Evolutionary conservation across 2,888 invertebrate species (phyloP), one percentile per base, ranked within the genome.

Genomic region (Drosophila mercatorum): DNA sequence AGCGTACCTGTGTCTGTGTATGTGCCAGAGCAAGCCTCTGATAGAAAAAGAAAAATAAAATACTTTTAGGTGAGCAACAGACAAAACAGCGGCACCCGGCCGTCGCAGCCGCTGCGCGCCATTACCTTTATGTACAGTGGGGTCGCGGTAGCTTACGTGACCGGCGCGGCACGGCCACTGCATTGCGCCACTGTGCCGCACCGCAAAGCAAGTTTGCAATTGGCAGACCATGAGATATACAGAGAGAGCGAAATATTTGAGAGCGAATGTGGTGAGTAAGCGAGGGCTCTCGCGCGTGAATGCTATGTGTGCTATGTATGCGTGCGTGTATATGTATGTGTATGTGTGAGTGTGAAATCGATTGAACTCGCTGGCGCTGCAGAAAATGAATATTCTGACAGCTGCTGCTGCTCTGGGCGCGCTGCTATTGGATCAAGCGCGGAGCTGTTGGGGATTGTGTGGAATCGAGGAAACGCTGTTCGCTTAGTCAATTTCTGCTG

Each of bases 121-220:
- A 61, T 67, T 66, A 75, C 66, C 77, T 28, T 65, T 47, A 38
- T 43, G 75, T 57, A 80, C 80, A 76, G 77, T 80, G 83, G 72
- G 64, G 66, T 69, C 73, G 64, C 43, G 49, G 43, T 61, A 61
- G 65, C 61, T 68, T 81, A 75, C 75, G 75, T 78, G 81, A 79
- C 79, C 74, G 74, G 71, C 61, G 47, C 28, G 28, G 28, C 28
- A 28, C 61, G 65, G 57, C 53, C 52, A 75, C 76, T 80, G 77
- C 80, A 80, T 76, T 77, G 79, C 76, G 68, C 80, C 80, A 78
- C 80, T 72, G 80, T 80, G 72, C 77, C 76, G 65, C 77, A 69
- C 53, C 51, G 51, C 73, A 68, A 65, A 63, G 67, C 64, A 67
- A 63, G 69, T 76, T 83, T 67, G 77, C 80, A 80, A 73, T 26